These are phyloP conservation scores for Caenorhabditis sp. DNA, from an alignment of 2,888 invertebrate genomes.

Conservation along the genomic window DNA sequence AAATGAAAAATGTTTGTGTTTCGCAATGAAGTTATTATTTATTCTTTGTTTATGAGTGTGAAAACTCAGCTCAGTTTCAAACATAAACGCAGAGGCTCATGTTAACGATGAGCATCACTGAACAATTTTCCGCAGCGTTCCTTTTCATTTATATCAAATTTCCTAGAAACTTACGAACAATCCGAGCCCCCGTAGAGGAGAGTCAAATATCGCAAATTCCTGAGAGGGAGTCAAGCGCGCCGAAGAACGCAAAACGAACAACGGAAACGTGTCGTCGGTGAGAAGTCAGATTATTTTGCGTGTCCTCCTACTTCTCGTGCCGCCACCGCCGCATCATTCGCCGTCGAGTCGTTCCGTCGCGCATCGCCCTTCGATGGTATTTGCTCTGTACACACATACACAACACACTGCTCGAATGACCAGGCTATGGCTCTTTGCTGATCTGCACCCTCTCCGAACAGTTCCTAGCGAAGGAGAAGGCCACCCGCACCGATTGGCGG, in stretches of 20 bases:
- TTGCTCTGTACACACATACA: constrained; percentile 62
- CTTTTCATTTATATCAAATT: background rate
- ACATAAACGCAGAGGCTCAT: background rate
- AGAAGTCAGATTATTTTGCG: constrained; percentile 53
- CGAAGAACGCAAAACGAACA: constrained; percentile 5
- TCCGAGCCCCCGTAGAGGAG: constrained; percentile 7
- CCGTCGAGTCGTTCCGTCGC: constrained; percentile 40
- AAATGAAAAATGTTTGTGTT: background rate
- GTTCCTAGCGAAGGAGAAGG: constrained; percentile 43
- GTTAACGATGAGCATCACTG: background rate
- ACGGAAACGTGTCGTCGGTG: constrained; percentile 40
- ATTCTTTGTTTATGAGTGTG: background rate
- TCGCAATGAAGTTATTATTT: constrained; percentile 9
- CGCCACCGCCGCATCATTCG: constrained; percentile 47
- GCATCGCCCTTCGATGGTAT: constrained; percentile 44
- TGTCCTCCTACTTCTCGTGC: constrained; percentile 43
- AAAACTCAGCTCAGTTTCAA: background rate
- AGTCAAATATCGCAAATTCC: constrained; percentile 18
- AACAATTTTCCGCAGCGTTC: background rate
- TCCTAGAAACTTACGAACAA: background rate
- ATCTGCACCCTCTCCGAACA: constrained; percentile 58
- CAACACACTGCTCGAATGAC: constrained; percentile 56
- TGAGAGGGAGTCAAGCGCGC: constrained; percentile 18
- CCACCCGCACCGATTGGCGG: constrained; percentile 34
- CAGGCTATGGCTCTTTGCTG: constrained; percentile 56